Evolutionary conservation across 2,113 vertebrate species (phyloP).

Genomic region (Cisticola juncidis): DNA sequence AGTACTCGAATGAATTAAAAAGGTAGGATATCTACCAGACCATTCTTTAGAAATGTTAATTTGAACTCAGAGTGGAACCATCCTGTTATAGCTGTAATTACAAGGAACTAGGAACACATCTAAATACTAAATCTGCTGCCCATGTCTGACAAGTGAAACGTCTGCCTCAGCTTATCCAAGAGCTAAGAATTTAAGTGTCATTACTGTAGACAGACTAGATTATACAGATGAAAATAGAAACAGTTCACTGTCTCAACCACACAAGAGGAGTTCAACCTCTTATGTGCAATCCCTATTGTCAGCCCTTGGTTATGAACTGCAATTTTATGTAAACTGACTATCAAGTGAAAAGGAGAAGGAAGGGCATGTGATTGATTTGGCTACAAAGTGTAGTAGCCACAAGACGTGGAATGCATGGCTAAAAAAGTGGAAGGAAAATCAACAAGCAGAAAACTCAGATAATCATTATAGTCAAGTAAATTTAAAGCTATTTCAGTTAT

Average conservation of each 20-base stretch:
- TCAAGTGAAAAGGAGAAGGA: background rate
- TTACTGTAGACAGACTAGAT: background rate
- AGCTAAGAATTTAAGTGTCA: background rate
- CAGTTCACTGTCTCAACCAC: background rate
- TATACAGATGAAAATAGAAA: background rate
- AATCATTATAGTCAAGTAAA: background rate
- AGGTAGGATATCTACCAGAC: background rate
- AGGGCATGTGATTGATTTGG: background rate
- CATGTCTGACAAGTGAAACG: background rate
- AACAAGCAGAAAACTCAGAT: background rate
- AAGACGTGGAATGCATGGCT: rapidly evolving
- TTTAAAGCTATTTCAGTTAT: background rate
- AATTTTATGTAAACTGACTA: background rate
- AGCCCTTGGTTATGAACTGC: background rate
- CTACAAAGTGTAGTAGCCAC: background rate
- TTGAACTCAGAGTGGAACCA: background rate
- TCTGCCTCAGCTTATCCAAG: background rate
- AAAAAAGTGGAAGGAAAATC: background rate
- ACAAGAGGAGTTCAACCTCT: background rate
- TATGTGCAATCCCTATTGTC: too few relatives aligned
- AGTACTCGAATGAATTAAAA: background rate
- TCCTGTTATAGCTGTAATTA: background rate
- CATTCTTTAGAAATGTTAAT: background rate
- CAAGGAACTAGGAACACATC: background rate
- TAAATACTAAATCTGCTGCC: background rate